Percentiles rank a stretch among this genome's conserved stretches.
Conservation (phyloP, 2,797 vertebrate species). For the Merluccius polli region DNA sequence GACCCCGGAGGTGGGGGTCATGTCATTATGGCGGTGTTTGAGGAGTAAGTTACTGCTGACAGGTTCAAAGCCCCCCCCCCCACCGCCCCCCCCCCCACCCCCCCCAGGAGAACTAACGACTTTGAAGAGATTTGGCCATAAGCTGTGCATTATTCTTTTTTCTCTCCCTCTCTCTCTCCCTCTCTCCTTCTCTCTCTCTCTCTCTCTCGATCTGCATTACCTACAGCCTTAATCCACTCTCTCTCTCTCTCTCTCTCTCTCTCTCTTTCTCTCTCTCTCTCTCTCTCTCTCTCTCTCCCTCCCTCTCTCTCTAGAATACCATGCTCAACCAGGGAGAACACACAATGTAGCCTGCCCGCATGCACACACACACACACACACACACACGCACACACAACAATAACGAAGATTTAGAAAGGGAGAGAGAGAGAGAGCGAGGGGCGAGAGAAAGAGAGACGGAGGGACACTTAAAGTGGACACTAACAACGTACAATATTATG, state of each 20-base stretch:
- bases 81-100: too few species aligned
- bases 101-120: constrained; percentile 91
- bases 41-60: constrained; percentile 92
- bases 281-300: neutral
- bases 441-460: too few species aligned
- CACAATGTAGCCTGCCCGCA: neutral
- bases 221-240: neutral
- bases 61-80: constrained; percentile 88
- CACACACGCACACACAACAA: constrained; percentile 4
- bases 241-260: neutral
- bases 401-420: neutral
- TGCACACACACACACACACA: constrained; percentile 10
- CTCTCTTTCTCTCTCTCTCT: too few species aligned
- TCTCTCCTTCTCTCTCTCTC: constrained; percentile 7
- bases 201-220: neutral
- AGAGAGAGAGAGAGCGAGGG: constrained; percentile 25
- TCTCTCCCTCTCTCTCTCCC: constrained; percentile 63
- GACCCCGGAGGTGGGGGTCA: constrained; percentile 63
- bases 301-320: neutral
- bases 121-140: constrained; percentile 98
- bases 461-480: neutral
- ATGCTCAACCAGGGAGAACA: neutral
- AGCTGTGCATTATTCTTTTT: constrained; percentile 93
- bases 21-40: constrained; percentile 95
- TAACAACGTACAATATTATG: constrained; percentile 19